Percentiles rank a stretch among this genome's conserved stretches.
Evolutionary conservation across 2,797 vertebrate species (phyloP).

Genomic region (Manis crassicaudata): DNA sequence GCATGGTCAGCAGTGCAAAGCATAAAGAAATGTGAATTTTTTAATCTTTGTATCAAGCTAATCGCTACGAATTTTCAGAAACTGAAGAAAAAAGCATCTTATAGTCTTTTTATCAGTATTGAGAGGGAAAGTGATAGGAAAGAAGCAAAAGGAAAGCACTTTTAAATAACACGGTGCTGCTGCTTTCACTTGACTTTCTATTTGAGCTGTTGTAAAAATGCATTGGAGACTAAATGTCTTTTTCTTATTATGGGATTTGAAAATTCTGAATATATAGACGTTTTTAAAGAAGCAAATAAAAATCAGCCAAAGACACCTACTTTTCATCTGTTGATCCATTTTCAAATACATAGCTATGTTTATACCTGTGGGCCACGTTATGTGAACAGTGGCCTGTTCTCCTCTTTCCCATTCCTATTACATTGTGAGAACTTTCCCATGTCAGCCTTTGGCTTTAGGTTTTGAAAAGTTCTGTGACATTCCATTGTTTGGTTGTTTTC

Average conservation of each 20-base stretch:
- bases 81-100: neutral
- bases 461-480: neutral
- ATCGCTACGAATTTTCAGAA: slow-evolving; percentile 61
- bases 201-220: neutral
- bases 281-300: neutral
- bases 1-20: neutral
- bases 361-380: neutral
- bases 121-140: neutral
- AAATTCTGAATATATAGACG: neutral
- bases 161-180: neutral
- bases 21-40: slow-evolving; percentile 28
- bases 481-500: neutral
- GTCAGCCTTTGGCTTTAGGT: neutral
- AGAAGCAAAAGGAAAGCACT: neutral
- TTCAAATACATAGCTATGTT: neutral
- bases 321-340: neutral
- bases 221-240: neutral
- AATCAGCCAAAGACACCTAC: neutral
- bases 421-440: neutral
- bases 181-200: neutral
- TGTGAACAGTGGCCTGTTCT: neutral
- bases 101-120: neutral
- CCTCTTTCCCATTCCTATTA: neutral
- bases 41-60: slow-evolving; percentile 59
- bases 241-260: neutral